Evolutionary conservation across 2,113 vertebrate genomes (phyloP).

Genomic region (Zosterops hypoxanthus): DNA sequence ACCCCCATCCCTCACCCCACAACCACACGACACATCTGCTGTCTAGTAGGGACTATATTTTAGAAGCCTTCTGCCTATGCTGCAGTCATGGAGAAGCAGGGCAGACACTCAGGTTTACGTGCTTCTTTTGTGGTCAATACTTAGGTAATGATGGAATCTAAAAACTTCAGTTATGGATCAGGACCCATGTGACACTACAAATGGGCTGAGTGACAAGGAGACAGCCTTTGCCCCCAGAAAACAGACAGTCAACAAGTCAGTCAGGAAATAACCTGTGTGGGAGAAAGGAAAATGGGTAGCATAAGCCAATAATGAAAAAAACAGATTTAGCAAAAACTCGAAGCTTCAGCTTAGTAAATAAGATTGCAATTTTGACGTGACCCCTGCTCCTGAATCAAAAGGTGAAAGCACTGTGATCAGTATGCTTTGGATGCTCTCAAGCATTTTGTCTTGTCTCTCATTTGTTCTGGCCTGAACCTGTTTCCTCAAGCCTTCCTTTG

Average conservation of each 20-base stretch:
- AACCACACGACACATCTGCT: fast-evolving
- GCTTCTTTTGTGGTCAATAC: neutral
- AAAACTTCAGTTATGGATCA: neutral
- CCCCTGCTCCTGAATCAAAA: neutral
- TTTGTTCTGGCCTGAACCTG: neutral
- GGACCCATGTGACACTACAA: neutral
- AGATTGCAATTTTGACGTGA: neutral
- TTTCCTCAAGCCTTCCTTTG: neutral
- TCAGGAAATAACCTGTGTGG: neutral
- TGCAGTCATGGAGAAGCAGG: neutral
- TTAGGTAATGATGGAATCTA: neutral
- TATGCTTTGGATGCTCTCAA: neutral
- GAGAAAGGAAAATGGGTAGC: neutral
- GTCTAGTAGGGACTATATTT: fast-evolving
- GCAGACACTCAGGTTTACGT: neutral
- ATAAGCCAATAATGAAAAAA: neutral
- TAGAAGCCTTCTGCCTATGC: neutral
- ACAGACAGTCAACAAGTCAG: neutral
- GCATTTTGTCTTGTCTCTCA: neutral
- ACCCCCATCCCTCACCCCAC: neutral
- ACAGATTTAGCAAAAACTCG: neutral
- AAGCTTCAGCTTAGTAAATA: neutral
- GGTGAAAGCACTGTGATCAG: neutral
- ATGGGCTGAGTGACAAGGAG: neutral
- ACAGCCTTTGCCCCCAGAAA: neutral